A percentile compares a stretch with the other conserved stretches of the same genome.
These are phyloP conservation scores for Gymnogyps californianus DNA, from an alignment of 2,113 vertebrate genomes.

Conservation along the genomic window DNA sequence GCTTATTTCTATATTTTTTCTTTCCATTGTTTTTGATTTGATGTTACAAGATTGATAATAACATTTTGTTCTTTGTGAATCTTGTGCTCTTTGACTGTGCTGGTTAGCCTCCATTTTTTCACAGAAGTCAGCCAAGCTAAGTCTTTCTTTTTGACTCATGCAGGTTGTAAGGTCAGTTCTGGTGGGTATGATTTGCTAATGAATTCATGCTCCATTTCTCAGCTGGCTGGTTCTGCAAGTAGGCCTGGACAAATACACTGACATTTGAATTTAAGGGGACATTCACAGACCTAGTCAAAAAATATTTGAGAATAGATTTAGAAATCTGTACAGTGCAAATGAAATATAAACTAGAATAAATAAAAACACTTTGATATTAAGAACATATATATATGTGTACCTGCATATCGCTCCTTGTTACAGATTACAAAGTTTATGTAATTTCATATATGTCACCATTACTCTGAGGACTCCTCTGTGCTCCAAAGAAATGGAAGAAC, in stretches of 20 bases:
- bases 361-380: background rate
- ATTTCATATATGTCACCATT: background rate
- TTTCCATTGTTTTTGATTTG: background rate
- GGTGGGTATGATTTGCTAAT: conserved; percentile 26
- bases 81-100: background rate
- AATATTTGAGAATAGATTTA: background rate
- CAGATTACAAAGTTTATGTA: background rate
- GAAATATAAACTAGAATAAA: background rate
- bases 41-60: background rate
- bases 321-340: background rate
- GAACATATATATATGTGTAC: background rate
- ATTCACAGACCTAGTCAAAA: background rate
- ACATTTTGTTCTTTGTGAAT: background rate
- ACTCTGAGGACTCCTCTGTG: background rate
- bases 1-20: background rate
- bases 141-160: conserved; percentile 3
- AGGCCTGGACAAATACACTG: background rate
- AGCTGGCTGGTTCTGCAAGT: conserved; percentile 31
- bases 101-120: background rate
- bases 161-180: conserved; percentile 44
- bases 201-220: conserved; percentile 44
- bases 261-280: conserved; percentile 22
- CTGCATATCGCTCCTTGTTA: background rate
- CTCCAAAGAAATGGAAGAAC: background rate
- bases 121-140: background rate